Conservation (phyloP, 2,113 vertebrate species). For the Leucopsar rothschildi region DNA sequence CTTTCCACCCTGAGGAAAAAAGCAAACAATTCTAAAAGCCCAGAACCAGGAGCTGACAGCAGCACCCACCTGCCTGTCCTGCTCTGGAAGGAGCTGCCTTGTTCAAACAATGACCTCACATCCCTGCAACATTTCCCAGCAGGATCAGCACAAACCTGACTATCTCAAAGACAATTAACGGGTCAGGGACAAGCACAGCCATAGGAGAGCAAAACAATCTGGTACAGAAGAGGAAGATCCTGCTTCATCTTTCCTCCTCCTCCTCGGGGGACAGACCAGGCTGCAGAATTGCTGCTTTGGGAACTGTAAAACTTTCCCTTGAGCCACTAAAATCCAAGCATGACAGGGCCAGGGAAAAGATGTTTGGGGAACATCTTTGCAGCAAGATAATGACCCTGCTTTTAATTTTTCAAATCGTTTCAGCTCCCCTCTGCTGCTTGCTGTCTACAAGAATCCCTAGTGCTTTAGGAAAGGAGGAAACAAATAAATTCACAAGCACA, state of each 20-base stretch:
- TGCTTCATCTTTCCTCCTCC: not conserved
- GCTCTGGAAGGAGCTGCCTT: not conserved
- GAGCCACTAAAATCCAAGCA: not conserved
- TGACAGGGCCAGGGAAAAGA: not conserved
- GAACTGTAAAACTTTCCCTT: not conserved
- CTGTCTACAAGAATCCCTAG: not conserved
- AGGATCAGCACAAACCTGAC: slow-evolving; percentile 10
- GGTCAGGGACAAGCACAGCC: slow-evolving; percentile 40
- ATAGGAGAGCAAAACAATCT: slow-evolving; percentile 6
- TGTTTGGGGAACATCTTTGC: not conserved
- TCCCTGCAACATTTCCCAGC: not conserved
- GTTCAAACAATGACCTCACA: not conserved
- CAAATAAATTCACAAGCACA: not conserved
- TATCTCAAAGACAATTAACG: slow-evolving; percentile 41
- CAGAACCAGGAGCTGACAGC: not conserved
- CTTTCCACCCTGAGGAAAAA: not conserved
- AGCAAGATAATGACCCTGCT: not conserved
- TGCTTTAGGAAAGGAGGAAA: not conserved
- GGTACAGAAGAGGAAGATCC: not conserved
- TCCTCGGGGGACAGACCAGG: not conserved
- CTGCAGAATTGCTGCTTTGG: not conserved
- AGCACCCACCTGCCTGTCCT: not conserved
- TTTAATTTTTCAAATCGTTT: not conserved
- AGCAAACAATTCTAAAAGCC: not conserved
- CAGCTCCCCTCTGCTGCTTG: not conserved